Evolutionary conservation across 1,140 invertebrate genomes (phyloP).

Genomic region (Aradophagus sp.): DNA sequence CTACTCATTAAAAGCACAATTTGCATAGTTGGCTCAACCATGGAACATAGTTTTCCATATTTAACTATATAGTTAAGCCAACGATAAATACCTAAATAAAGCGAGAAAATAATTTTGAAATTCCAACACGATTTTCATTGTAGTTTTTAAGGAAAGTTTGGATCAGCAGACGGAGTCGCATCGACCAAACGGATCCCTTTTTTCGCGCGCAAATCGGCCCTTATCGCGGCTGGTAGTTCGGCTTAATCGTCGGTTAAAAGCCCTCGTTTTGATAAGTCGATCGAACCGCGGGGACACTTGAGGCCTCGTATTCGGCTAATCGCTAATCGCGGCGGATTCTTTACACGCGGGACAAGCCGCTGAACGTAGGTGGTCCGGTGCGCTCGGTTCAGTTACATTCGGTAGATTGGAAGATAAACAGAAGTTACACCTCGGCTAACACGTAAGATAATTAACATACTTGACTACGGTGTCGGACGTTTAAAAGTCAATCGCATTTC

Average conservation of each 20-base stretch:
- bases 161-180: too few relatives aligned
- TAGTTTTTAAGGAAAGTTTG: too few relatives aligned
- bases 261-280: constrained; percentile 32
- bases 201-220: too few relatives aligned
- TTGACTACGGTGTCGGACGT: constrained; percentile 64
- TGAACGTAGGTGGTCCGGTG: constrained; percentile 66
- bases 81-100: too few relatives aligned
- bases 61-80: too few relatives aligned
- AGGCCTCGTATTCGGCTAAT: constrained; percentile 44
- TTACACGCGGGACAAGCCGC: constrained; percentile 53
- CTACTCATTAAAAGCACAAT: too few relatives aligned
- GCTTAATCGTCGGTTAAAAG: constrained; percentile 1
- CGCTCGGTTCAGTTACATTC: constrained; percentile 67
- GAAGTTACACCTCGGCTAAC: constrained; percentile 73
- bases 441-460: constrained; percentile 71
- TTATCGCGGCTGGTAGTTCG: background rate
- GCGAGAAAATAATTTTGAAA: too few relatives aligned
- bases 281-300: constrained; percentile 24
- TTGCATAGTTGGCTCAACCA: too few relatives aligned
- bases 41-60: too few relatives aligned
- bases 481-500: constrained; percentile 71
- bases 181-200: too few relatives aligned
- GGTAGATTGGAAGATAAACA: constrained; percentile 72
- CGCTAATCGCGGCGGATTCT: constrained; percentile 48
- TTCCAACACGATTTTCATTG: too few relatives aligned